Conservation (phyloP, 2,113 vertebrate species). For the Oxyura jamaicensis region DNA sequence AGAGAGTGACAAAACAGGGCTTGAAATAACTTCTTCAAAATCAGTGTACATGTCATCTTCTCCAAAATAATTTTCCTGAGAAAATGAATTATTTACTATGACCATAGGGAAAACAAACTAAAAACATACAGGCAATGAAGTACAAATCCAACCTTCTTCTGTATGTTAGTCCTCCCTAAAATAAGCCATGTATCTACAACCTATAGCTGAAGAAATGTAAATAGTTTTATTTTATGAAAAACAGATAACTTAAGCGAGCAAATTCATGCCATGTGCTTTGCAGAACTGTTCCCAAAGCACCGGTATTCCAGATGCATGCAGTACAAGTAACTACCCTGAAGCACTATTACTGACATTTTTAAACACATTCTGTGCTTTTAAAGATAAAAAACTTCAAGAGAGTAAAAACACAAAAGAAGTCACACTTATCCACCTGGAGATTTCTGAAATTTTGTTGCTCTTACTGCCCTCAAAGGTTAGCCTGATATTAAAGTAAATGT, state of each 20-base stretch:
- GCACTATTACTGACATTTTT: neutral
- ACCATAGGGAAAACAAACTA: neutral
- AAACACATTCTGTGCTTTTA: neutral
- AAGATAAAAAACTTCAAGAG: neutral
- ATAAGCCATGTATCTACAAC: neutral
- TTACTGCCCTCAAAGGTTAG: too few relatives aligned
- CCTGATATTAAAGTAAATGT: neutral
- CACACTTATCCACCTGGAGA: neutral
- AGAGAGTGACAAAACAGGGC: constrained; percentile 90
- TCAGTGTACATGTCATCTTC: constrained; percentile 99
- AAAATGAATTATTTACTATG: neutral
- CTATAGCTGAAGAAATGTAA: neutral
- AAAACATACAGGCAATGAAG: neutral
- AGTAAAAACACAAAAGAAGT: neutral
- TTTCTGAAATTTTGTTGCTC: neutral
- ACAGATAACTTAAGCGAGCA: neutral
- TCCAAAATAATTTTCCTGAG: constrained; percentile 97
- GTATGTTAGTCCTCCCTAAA: neutral
- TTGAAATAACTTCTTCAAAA: constrained; percentile 92
- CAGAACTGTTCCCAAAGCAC: neutral
- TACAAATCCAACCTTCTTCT: neutral
- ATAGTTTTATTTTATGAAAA: neutral
- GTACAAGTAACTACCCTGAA: neutral
- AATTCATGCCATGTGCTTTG: neutral
- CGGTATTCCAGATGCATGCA: neutral